A percentile compares a stretch with the other conserved stretches of the same genome.
These are phyloP conservation scores for Bettongia penicillata DNA, from an alignment of 2,113 vertebrate genomes.

Conservation along the genomic window DNA sequence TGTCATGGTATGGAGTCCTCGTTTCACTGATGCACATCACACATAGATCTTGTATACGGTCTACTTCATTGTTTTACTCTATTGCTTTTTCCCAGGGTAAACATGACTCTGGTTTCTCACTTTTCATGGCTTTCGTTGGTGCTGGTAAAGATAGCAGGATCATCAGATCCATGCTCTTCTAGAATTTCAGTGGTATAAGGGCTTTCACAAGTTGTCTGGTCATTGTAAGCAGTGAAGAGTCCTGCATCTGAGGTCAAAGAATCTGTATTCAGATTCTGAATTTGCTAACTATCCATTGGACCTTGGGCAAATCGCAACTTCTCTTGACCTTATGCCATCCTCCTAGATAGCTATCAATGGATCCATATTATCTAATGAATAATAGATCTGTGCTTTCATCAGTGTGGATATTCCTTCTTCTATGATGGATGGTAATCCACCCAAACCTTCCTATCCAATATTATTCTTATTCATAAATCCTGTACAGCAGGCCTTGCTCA, in stretches of 20 bases:
- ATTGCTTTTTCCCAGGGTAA: neutral
- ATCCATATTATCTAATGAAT: neutral
- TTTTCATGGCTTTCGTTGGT: neutral
- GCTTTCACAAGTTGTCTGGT: neutral
- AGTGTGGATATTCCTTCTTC: neutral
- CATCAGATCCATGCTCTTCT: neutral
- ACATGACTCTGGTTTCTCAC: neutral
- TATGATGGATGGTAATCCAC: neutral
- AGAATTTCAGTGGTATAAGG: neutral
- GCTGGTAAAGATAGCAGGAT: neutral
- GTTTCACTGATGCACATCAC: neutral
- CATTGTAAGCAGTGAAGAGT: neutral
- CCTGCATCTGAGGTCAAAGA: neutral
- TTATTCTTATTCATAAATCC: neutral
- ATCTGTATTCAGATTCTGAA: neutral
- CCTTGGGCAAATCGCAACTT: neutral
- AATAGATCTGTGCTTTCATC: neutral
- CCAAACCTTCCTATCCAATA: neutral
- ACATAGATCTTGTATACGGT: neutral
- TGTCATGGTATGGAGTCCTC: neutral
- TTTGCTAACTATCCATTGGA: neutral
- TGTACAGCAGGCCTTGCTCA: neutral
- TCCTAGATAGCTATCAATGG: neutral
- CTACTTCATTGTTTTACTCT: neutral
- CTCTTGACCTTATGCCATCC: neutral